Base-by-base conservation (phyloP, 2,797 vertebrate genomes). In the Clamator glandarius region DNA sequence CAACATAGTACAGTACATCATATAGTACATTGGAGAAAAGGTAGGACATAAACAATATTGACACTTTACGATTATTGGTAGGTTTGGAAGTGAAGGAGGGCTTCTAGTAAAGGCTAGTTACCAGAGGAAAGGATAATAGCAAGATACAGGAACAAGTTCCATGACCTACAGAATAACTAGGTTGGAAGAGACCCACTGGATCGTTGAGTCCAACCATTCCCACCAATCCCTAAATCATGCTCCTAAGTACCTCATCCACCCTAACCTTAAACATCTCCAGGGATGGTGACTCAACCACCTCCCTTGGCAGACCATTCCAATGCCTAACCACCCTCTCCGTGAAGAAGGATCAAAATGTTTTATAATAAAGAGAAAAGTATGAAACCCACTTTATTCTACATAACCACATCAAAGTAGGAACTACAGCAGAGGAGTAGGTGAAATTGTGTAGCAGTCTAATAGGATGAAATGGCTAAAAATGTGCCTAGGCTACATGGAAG, bases 391-490 rank as follows among this genome's bases (percentile, higher is more conserved):
- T 89, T 75, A 55, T 93, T 90, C 33, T 69, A 48, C 67, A 84
- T 52, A 76, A 57, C 44, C 52, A 58, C 1, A 3, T 81, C 80
- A 79, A 63, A 74, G 44, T 26, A 66, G 80, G 59, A 90, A 46
- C 74, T 73, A 29, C 36, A 51, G 72, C 72, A 84, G 74, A 86
- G 74, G 72, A 75, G 62, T n/a, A 86, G 62, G 52, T 67, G 87
- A 84, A 86, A 76, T 78, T 88, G 68, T 83, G 28, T 67, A 82
- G 89, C 67, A 39, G 17, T 78, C 58, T 81, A 54, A 86, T 89
- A 75, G 66, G 75, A 89, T 73, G 62, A 90, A 94, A 92, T 79
- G 74, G 44, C 63, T 90, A 84, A 90, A 94, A 95, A 90, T 73
- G 72, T 76, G 87, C 76, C 54, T 25, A 82, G 75, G 35, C 42